Percentiles rank a stretch among this genome's conserved stretches.
phyloP scores from a whole-genome alignment of 2,113 vertebrate genomes.

The Alethe diademata region DNA sequence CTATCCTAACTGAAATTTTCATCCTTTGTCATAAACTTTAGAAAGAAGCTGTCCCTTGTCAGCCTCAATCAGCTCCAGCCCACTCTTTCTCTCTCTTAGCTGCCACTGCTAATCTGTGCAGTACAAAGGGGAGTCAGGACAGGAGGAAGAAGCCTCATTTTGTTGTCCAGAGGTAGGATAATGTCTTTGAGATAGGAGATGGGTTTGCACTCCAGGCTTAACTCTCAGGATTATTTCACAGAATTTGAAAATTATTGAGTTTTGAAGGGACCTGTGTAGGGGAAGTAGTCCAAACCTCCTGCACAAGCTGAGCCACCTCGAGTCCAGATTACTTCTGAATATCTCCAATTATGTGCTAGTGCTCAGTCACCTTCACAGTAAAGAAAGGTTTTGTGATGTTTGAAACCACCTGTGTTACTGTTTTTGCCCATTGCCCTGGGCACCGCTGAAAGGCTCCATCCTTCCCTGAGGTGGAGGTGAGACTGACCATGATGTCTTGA shows the following conservation, averaged over 20 bases:
- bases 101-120: not conserved
- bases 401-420: not conserved
- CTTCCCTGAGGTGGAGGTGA: not conserved
- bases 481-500: not conserved
- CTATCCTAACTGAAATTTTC: not conserved
- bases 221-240: not conserved
- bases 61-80: not conserved
- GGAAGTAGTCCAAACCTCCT: not conserved
- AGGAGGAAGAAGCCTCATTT: not conserved
- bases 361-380: not conserved
- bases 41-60: not conserved
- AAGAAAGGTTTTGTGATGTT: not conserved
- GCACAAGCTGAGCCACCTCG: not conserved
- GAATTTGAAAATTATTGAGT: not conserved
- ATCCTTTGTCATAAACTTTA: not conserved
- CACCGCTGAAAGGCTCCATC: not conserved
- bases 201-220: not conserved
- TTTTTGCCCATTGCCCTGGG: not conserved
- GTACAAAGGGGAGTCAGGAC: not conserved
- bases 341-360: not conserved
- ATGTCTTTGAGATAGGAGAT: not conserved
- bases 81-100: not conserved
- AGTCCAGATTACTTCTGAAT: not conserved
- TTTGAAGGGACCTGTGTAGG: not conserved
- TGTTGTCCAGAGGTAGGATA: not conserved